Base-by-base conservation (phyloP, 2,797 vertebrate genomes). In the Phalloptychus januarius region DNA sequence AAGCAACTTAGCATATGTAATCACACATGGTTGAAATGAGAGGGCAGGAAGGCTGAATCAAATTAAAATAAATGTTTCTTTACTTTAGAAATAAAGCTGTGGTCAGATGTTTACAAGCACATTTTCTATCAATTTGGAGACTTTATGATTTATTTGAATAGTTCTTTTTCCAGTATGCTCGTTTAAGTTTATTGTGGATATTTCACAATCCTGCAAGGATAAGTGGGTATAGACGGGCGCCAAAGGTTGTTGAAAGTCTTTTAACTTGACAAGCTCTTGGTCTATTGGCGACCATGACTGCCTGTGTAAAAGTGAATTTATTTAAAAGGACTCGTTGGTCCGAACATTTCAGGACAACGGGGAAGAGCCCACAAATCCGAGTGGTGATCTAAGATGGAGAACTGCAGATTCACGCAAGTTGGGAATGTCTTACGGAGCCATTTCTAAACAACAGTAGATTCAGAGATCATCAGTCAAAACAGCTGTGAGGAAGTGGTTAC, bases 1-100 rank as follows among this genome's bases (percentile, higher is more conserved):
- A 91, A 84, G 84, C 83, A 81, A 87, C 86, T 91, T 85, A 85
- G 87, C 88, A 79, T 86, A 81, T 84, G 61, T 81, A 84, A 87
- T 74, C 79, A 85, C 76, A 83, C 86, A 86, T 73, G 88, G 11
- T 82, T 42, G 70, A 31, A 36, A 75, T 11, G 56, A 4, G 44
- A 76, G 46, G 45, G 46, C 4, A 50, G 7, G 5, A 54, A 50
- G n/a, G 25, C 74, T 45, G 48, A 12, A 81, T 67, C 56, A 40
- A 80, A 81, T 74, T 52, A 73, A 65, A 6, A 25, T 25, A 16
- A 56, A 25, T 52, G n/a, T 70, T 70, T 44, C 40, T 70, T 71
- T 44, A 45, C 13, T 71, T 45, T 44, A 31, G 67, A 44, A 44
- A 45, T 71, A 15, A 45, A 45, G 6, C 10, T 71, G 67, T 44